Conservation (phyloP, 2,888 invertebrate genomes). For the Gasteruption jaculator region DNA sequence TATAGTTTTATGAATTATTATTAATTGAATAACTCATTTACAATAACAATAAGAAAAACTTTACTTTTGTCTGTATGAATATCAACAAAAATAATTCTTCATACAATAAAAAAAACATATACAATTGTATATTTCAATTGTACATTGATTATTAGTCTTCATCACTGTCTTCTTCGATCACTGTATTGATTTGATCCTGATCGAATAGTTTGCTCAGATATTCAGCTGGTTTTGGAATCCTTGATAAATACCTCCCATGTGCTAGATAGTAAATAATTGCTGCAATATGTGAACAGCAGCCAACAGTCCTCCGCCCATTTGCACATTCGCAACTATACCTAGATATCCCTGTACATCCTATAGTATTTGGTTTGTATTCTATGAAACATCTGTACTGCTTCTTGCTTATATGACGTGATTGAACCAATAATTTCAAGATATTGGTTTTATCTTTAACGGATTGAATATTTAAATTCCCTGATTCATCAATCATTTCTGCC, state of each 20-base stretch:
- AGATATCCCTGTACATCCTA: conserved; percentile 4
- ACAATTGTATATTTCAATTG: too few relatives aligned
- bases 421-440: conserved; percentile 13
- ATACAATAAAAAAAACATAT: too few relatives aligned
- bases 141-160: conserved; percentile 3
- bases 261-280: conserved; percentile 3
- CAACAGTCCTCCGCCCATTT: conserved; percentile 7
- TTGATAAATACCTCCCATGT: conserved; percentile 3
- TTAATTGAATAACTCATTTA: too few relatives aligned
- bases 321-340: conserved; percentile 8
- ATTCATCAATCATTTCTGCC: conserved; percentile 14
- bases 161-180: conserved; percentile 5
- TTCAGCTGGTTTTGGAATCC: neutral
- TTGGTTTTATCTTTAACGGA: conserved; percentile 13
- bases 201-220: conserved; percentile 2
- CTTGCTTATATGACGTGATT: conserved; percentile 14
- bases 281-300: conserved; percentile 9
- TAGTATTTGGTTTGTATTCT: conserved; percentile 9
- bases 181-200: neutral
- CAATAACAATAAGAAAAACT: too few relatives aligned
- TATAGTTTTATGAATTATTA: too few relatives aligned
- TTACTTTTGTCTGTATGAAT: too few relatives aligned
- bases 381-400: conserved; percentile 14
- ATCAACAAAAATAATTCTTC: too few relatives aligned
- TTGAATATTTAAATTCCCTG: conserved; percentile 8